These are phyloP conservation scores for Eilema griseolum DNA, from an alignment of 2,888 invertebrate species.

Conservation along the genomic window DNA sequence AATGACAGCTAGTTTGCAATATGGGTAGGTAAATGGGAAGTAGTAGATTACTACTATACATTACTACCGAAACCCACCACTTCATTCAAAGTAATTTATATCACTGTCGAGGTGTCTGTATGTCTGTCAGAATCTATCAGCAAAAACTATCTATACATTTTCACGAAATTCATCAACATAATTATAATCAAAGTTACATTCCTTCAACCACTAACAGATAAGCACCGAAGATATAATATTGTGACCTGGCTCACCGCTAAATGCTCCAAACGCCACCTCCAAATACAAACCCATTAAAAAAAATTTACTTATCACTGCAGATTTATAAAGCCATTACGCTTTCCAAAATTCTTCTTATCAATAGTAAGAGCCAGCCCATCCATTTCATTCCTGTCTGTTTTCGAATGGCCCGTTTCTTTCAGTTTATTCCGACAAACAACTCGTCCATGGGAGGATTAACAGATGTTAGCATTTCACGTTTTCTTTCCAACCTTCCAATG, in stretches of 20 bases:
- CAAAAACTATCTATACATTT: not conserved
- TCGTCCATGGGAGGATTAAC: conserved; percentile 19
- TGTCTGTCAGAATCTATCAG: not conserved
- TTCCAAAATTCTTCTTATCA: not conserved
- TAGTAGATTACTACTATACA: no score
- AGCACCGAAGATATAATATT: not conserved
- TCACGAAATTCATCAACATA: not conserved
- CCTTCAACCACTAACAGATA: not conserved
- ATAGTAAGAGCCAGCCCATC: conserved; percentile 11
- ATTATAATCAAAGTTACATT: not conserved
- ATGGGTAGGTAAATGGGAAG: no score
- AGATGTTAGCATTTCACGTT: conserved; percentile 10
- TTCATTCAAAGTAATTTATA: not conserved
- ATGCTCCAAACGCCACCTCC: not conserved
- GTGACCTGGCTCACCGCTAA: not conserved
- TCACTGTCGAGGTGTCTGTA: no score
- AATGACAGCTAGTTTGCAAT: no score
- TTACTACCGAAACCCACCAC: no score
- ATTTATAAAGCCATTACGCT: not conserved
- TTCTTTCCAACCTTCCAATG: not conserved
- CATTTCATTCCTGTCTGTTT: conserved; percentile 31
- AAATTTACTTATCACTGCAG: not conserved
- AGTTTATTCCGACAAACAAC: conserved; percentile 23
- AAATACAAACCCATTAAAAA: not conserved
- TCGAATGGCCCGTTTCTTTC: conserved; percentile 24